Conservation (phyloP, 2,888 invertebrate species). For the Stomorhina lunata region DNA sequence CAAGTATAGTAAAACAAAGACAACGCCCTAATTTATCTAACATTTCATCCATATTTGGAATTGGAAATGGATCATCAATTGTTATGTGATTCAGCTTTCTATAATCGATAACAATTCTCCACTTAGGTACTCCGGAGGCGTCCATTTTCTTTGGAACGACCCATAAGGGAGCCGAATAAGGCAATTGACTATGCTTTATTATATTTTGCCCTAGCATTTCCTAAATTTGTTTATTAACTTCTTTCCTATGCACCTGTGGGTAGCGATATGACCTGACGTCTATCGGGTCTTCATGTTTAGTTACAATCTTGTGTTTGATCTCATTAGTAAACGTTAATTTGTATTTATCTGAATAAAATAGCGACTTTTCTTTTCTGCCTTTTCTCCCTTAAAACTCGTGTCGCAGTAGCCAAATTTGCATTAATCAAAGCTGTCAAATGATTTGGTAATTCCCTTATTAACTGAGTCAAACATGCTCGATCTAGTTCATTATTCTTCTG, state of each 20-base stretch:
- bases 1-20: constrained; percentile 53
- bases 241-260: constrained; percentile 22
- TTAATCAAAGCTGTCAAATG: constrained; percentile 32
- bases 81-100: not conserved
- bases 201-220: constrained; percentile 29
- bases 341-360: constrained; percentile 72
- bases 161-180: constrained; percentile 39
- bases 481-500: not conserved
- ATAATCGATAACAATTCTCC: constrained; percentile 52
- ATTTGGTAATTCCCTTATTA: constrained; percentile 25
- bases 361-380: constrained; percentile 12
- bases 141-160: constrained; percentile 48
- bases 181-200: constrained; percentile 37
- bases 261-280: too few species aligned
- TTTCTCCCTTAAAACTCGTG: constrained; percentile 2
- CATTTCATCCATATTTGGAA: constrained; percentile 60
- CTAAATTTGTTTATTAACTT: constrained; percentile 23
- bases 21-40: constrained; percentile 52
- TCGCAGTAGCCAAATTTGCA: constrained; percentile 14
- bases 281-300: constrained; percentile 18
- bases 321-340: constrained; percentile 40
- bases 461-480: not conserved
- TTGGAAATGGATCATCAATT: constrained; percentile 59
- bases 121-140: constrained; percentile 24
- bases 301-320: constrained; percentile 45